Evolutionary conservation across 2,797 vertebrate species (phyloP), one percentile per base, ranked within the genome.

Genomic region (Hippocampus kuda): DNA sequence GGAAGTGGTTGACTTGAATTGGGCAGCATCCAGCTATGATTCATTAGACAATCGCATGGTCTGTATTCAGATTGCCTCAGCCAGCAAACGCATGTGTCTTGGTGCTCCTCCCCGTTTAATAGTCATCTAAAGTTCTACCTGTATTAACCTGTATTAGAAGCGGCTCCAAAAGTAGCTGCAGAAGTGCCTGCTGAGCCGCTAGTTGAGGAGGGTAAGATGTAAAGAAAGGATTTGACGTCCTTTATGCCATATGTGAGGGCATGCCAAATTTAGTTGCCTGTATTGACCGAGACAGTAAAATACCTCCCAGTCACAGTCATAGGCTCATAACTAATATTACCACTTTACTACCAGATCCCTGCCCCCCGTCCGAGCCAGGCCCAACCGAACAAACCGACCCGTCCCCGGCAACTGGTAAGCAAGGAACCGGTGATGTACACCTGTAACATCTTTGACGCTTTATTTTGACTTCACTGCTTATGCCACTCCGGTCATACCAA

Each of bases 181-280:
- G 78, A 75, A 61, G 24, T 67, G 59, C 65, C 73, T 72, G 72
- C 77, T 78, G 74, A 53, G 18, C 60, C 73, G 70, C 66, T 78
- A 72, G 75, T 79, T n/a, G 75, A 78, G 68, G 79, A 83, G 75
- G 85, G 80, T 86, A 83, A 87, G 83, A 73, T 63, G 26, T 30
- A 18, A 46, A 22, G 38, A 66, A 49, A 63, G 10, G 41, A 48
- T 12, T 20, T 18, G 16, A 7, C 6, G 20, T 34, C 12, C 48
- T 30, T 18, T 3, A 51, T 66, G 18, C 34, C 30, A 18, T 49
- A 3, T 34, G 1, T 20, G 27, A 26, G 30, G 6, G 3, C 18
- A 7, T 38, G 16, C 59, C 20, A 42, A 13, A 41, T n/a, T 22
- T 3, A 63, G 27, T 20, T 10, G 27, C 8, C 30, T 59, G 22